Base-by-base conservation (phyloP, 2,113 vertebrate species). In the Macrotis lagotis region DNA sequence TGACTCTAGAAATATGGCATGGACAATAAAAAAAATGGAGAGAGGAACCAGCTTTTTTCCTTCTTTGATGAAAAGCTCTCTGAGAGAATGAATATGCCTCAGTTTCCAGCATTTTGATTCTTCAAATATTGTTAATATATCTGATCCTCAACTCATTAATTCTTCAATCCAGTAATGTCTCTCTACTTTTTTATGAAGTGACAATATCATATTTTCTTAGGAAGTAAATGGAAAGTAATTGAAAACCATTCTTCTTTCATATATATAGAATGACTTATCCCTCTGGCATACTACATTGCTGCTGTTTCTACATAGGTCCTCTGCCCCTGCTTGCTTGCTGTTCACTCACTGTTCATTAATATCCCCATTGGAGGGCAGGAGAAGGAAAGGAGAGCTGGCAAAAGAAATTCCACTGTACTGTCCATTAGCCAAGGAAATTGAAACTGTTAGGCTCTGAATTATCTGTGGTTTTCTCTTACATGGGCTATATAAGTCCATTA, bases 341-440 rank as follows among this genome's bases (percentile, higher is more conserved):
- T 83, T 83, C 66, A n/a, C 66, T 83, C n/a, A n/a, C n/a, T 44
- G n/a, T 44, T 83, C 66, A 83, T 83, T 83, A 83, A 44, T 83
- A 83, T 83, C 66, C 66, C 66, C 66, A 83, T 83, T 44, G 37
- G 66, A 83, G 66, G 66, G 66, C 66, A 83, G 66, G 66, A 37
- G 24, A 83, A 83, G 66, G n/a, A 83, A 83, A 83, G 66, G n/a
- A 83, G 66, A 83, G 66, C n/a, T 83, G 66, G 66, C n/a, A 44
- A 83, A 83, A 83, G n/a, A 83, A 83, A 44, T 24, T 83, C 66
- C 14, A 44, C 66, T 83, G 66, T n/a, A 83, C n/a, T 83, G 16
- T 83, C 66, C 66, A 83, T 83, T 83, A 83, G 66, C 66, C 66
- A 83, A 83, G 66, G 66, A 83, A 83, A 83, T 83, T 83, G 66